These are phyloP conservation scores for Petrolisthes cinctipes DNA, from an alignment of 2,888 invertebrate genomes.

Conservation along the genomic window DNA sequence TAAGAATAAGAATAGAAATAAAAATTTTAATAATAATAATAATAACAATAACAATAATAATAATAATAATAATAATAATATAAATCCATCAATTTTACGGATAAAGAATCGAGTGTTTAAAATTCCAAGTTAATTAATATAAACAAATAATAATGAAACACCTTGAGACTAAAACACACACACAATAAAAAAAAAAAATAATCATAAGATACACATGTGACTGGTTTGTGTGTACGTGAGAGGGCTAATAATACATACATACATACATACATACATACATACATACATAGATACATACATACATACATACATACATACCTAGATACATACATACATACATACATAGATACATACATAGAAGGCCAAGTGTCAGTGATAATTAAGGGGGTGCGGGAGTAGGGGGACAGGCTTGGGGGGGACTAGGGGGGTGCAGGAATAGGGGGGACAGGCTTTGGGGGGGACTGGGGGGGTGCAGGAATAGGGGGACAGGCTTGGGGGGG, in stretches of 20 bases:
- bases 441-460: too few relatives aligned
- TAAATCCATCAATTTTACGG: background rate
- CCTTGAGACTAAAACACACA: too few relatives aligned
- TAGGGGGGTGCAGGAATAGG: too few relatives aligned
- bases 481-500: too few relatives aligned
- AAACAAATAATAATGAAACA: too few relatives aligned
- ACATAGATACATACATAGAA: background rate
- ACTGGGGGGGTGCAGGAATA: too few relatives aligned
- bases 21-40: background rate
- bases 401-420: too few relatives aligned
- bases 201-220: background rate
- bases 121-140: too few relatives aligned
- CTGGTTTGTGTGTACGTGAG: background rate
- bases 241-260: background rate
- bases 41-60: background rate
- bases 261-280: background rate
- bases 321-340: background rate
- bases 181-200: too few relatives aligned
- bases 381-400: too few relatives aligned
- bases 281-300: conserved; percentile 1
- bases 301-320: background rate
- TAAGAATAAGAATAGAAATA: background rate
- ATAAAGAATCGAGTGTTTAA: background rate
- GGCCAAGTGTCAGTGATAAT: too few relatives aligned
- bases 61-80: background rate